phyloP scores from a whole-genome alignment of 2,113 vertebrate genomes.

The Dipodomys spectabilis region DNA sequence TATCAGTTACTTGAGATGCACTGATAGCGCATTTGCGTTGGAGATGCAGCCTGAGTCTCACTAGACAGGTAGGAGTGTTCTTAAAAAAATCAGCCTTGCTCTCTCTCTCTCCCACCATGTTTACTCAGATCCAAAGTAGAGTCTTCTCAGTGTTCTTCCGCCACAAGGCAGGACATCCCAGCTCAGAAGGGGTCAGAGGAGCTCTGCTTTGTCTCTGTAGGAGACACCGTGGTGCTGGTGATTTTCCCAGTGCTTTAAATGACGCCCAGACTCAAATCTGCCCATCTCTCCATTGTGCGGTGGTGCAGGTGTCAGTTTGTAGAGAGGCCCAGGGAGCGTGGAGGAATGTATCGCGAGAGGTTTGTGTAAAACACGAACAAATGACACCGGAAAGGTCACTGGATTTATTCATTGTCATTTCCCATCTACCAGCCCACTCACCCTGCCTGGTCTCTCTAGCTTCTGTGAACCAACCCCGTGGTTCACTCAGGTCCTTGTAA shows the following conservation, averaged over 20 bases:
- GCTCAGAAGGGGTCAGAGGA: neutral
- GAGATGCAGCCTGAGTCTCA: constrained; percentile 74
- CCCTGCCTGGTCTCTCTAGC: too few relatives aligned
- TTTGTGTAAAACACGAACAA: neutral
- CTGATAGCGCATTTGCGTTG: constrained; percentile 78
- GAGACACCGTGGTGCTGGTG: constrained; percentile 9
- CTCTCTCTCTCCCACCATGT: neutral
- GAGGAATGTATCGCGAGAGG: neutral
- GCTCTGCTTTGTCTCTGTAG: constrained; percentile 27
- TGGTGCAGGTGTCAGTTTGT: neutral
- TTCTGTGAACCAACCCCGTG: neutral
- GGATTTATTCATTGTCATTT: too few relatives aligned
- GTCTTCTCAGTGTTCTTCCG: constrained; percentile 47
- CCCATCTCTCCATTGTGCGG: accelerated
- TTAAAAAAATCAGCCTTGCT: constrained; percentile 70
- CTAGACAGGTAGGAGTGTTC: constrained; percentile 70
- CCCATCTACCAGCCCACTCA: too few relatives aligned
- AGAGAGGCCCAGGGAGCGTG: neutral
- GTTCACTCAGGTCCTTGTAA: neutral
- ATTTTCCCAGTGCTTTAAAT: neutral
- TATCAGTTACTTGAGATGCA: constrained; percentile 79
- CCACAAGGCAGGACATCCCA: neutral
- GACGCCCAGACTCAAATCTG: neutral
- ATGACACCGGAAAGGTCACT: neutral
- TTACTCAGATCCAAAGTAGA: constrained; percentile 49